Evolutionary conservation across 2,797 vertebrate genomes (phyloP).

Genomic region (Hylomyscus alleni): DNA sequence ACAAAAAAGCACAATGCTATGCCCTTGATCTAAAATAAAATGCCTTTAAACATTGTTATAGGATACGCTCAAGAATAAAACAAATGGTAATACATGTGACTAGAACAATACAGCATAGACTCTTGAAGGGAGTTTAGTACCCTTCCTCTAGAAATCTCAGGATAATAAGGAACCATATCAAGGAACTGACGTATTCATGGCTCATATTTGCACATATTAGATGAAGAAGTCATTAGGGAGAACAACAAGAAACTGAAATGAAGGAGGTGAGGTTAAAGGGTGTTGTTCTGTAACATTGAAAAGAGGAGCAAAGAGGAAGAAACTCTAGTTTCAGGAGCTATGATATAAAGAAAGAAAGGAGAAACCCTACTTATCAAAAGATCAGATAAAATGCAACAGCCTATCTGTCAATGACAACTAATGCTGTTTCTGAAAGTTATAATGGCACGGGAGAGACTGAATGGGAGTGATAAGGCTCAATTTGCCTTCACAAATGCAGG

Average conservation of each 20-base stretch:
- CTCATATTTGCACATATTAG: not conserved
- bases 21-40: conserved; percentile 20
- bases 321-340: not conserved
- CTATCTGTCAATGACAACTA: conserved; percentile 60
- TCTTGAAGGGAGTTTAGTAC: not conserved
- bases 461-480: conserved; percentile 3
- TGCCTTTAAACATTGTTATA: not conserved
- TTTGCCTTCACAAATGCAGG: conserved; percentile 29
- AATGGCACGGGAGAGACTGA: not conserved
- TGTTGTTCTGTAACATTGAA: not conserved
- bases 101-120: not conserved
- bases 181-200: not conserved
- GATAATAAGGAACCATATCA: not conserved
- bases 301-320: conserved; percentile 42
- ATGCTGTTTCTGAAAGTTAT: conserved; percentile 27
- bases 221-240: not conserved
- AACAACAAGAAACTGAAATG: not conserved
- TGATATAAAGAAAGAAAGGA: not conserved
- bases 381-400: conserved; percentile 58
- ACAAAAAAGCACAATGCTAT: not conserved
- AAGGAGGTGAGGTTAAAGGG: not conserved
- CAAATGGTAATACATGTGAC: not conserved
- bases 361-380: not conserved
- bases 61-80: not conserved
- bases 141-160: not conserved